These are phyloP conservation scores for Microctonus hyperodae DNA, from an alignment of 2,888 invertebrate genomes.

Conservation along the genomic window DNA sequence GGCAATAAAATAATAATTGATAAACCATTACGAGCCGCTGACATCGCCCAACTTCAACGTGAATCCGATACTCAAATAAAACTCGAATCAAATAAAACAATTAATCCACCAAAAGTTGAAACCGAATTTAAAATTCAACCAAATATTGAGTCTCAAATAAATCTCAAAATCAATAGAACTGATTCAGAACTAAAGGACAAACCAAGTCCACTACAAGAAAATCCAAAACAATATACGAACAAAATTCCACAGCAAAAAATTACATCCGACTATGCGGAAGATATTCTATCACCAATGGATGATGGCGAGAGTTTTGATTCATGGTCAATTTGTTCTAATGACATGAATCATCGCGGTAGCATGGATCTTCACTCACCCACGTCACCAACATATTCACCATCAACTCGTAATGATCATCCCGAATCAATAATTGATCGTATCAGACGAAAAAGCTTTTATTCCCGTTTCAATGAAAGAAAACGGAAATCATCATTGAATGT, in stretches of 20 bases:
- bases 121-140: neutral
- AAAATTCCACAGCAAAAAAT: conserved; percentile 10
- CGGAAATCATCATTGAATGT: conserved; percentile 74
- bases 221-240: neutral
- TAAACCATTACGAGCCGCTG: conserved; percentile 44
- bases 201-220: conserved; percentile 8
- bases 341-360: conserved; percentile 50
- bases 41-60: conserved; percentile 44
- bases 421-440: conserved; percentile 88
- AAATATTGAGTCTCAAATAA: conserved; percentile 8
- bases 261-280: conserved; percentile 33
- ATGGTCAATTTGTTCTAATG: conserved; percentile 72
- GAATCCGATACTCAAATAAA: conserved; percentile 35
- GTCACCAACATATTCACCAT: conserved; percentile 55
- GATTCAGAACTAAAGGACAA: neutral
- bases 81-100: neutral
- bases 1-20: conserved; percentile 50
- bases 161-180: conserved; percentile 14
- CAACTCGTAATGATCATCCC: conserved; percentile 45
- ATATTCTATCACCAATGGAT: conserved; percentile 68
- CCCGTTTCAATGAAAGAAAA: conserved; percentile 86
- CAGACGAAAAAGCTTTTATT: conserved; percentile 87
- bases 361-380: conserved; percentile 64
- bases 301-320: conserved; percentile 70
- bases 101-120: conserved; percentile 5